Evolutionary conservation across 2,888 invertebrate species (phyloP).

Genomic region (Rhingia campestris): DNA sequence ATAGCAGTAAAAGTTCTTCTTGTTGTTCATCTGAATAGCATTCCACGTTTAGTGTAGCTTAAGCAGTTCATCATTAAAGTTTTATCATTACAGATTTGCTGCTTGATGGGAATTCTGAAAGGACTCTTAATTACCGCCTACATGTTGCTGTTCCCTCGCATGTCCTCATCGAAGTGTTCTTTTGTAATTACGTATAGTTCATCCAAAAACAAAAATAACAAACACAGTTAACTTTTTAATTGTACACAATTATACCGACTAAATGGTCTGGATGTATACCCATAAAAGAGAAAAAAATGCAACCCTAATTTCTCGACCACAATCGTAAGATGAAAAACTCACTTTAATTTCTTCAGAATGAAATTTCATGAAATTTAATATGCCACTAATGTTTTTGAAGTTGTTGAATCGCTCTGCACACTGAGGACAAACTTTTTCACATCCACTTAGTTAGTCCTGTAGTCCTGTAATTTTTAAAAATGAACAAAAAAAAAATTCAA

Average conservation of each 20-base stretch:
- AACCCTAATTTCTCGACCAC: conserved; percentile 49
- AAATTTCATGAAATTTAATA: conserved; percentile 66
- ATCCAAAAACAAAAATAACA: conserved; percentile 3
- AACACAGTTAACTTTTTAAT: conserved; percentile 55
- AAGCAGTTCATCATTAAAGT: conserved; percentile 50
- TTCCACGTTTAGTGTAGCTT: conserved; percentile 1
- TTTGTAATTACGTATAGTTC: conserved; percentile 31
- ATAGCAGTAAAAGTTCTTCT: conserved; percentile 28
- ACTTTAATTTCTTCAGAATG: conserved; percentile 53
- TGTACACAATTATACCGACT: conserved; percentile 60
- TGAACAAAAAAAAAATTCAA: conserved; percentile 3
- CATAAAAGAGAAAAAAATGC: conserved; percentile 28
- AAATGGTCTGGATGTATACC: not conserved
- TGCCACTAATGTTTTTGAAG: conserved; percentile 66
- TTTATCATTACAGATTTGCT: not conserved
- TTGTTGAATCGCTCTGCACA: conserved; percentile 52
- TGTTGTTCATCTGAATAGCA: not conserved
- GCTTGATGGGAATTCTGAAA: conserved; percentile 24
- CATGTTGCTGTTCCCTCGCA: conserved; percentile 17
- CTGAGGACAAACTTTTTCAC: conserved; percentile 60
- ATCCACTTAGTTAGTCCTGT: too few relatives aligned
- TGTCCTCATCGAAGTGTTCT: conserved; percentile 21
- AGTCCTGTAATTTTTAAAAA: conserved; percentile 50
- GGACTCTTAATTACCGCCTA: conserved; percentile 48
- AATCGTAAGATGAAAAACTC: conserved; percentile 43